Conservation (phyloP, 2,888 invertebrate species). For the Cephus spinipes region DNA sequence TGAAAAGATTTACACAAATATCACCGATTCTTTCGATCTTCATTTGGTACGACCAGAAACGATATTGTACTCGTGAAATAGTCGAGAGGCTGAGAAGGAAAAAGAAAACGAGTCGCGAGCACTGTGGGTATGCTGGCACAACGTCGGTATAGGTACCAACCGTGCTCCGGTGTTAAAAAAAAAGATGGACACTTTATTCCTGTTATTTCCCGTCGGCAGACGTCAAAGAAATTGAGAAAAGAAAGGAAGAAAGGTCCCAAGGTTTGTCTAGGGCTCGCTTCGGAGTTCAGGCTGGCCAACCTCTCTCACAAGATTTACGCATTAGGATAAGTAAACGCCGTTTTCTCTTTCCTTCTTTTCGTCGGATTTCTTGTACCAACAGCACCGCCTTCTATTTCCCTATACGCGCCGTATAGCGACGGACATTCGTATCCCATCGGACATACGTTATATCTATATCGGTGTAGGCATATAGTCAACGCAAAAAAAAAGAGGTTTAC, state of each 20-base stretch:
- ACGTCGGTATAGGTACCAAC: too few relatives aligned
- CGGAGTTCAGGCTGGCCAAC: constrained; percentile 4
- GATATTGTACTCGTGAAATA: constrained; percentile 8
- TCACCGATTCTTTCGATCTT: neutral
- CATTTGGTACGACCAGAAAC: constrained; percentile 40
- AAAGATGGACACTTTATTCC: too few relatives aligned
- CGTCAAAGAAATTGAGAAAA: constrained; percentile 41
- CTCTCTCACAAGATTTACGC: constrained; percentile 49
- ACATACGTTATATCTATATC: too few relatives aligned
- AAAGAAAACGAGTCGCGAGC: neutral
- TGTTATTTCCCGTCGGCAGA: constrained; percentile 32
- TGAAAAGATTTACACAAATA: constrained; percentile 65
- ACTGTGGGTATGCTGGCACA: too few relatives aligned
- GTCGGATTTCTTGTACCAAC: too few relatives aligned
- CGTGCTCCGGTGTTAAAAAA: too few relatives aligned
- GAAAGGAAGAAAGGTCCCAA: constrained; percentile 20
- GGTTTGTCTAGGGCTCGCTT: constrained; percentile 43
- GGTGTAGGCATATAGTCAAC: too few relatives aligned
- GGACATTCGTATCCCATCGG: too few relatives aligned
- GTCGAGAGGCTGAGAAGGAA: neutral
- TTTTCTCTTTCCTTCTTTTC: constrained; percentile 28
- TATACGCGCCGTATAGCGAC: too few relatives aligned
- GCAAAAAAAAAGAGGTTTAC: constrained; percentile 35
- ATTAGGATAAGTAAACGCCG: constrained; percentile 52
- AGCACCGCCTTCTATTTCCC: too few relatives aligned